Evolutionary conservation across 1,140 invertebrate genomes (phyloP).

Genomic region (Macrobrachium rosenbergii): DNA sequence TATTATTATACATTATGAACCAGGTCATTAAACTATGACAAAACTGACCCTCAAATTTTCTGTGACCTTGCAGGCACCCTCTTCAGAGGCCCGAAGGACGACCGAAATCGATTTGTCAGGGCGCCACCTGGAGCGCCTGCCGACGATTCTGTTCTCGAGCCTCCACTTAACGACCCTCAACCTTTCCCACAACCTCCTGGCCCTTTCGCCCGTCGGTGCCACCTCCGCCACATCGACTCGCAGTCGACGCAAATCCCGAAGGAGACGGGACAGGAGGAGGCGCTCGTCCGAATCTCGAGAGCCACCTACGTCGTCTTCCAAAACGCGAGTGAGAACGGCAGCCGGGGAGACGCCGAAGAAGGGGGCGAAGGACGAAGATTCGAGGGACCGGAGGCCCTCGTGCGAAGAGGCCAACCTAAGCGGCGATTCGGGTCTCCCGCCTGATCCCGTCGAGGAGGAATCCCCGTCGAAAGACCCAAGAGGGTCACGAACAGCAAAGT

Average conservation of each 20-base stretch:
- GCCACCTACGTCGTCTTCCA: neutral
- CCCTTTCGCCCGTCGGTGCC: neutral
- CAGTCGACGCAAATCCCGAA: neutral
- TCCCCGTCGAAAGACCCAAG: constrained; percentile 15
- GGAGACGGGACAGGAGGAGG: constrained; percentile 21
- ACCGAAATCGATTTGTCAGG: constrained; percentile 45
- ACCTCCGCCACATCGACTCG: neutral
- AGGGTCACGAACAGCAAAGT: neutral
- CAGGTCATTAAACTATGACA: neutral
- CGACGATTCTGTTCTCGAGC: constrained; percentile 54
- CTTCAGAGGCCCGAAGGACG: neutral
- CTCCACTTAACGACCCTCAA: constrained; percentile 51
- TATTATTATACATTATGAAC: no score
- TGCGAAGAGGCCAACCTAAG: constrained; percentile 43
- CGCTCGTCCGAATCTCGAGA: constrained; percentile 6
- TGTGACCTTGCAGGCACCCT: neutral
- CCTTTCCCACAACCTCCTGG: constrained; percentile 48
- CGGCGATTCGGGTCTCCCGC: constrained; percentile 49
- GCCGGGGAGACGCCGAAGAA: neutral
- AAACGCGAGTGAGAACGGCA: neutral
- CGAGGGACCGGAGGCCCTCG: neutral
- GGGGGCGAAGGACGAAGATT: neutral
- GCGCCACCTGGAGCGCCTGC: constrained; percentile 46
- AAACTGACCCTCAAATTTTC: no score
- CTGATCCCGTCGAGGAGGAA: constrained; percentile 39